Evolutionary conservation across 2,113 vertebrate species (phyloP), one percentile per base, ranked within the genome.

Genomic region (Pterocles gutturalis): DNA sequence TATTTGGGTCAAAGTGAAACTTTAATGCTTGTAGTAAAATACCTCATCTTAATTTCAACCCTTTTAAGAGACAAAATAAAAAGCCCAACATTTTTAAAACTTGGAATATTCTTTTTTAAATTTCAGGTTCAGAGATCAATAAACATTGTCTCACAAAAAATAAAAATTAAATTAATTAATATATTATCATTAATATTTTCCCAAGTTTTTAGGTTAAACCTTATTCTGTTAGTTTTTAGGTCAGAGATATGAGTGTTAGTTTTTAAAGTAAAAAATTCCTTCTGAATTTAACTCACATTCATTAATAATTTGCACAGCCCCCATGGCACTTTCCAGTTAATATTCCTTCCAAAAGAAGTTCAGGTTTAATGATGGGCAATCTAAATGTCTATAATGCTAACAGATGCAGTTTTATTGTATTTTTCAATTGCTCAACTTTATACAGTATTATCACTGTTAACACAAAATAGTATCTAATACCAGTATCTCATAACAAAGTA

Each of bases 221-320:
- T 61, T 66, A 45, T 49, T 31, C 45, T 76, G 13, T 54, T 70
- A 58, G 15, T 57, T 96, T 94, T 95, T 57, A 90, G 80, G 93
- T 89, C 86, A 92, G 70, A 89, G 22, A 58, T 21, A 54, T 11
- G 61, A 19, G 28, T 85, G 33, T 72, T 85, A 71, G 61, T 80
- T 96, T 88, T 77, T 77, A 65, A 92, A 93, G 62, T 57, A 82
- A 96, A 90, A 94, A 73, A 88, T 45, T 90, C 41, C 31, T 81
- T 92, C 83, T 92, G 92, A 95, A 90, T 90, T 92, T 93, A 86
- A 73, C 75, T 65, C 14, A 19, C 5, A 1, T 28, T 88, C 83
- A 88, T 96, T 62, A 95, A 93, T 90, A 95, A 96, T 90, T 96
- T 90, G 58, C 28, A 73, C 41, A 28, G 21, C 13, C 54, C 71